Evolutionary conservation across 1,140 invertebrate species (phyloP).

Genomic region (Pinna nobilis): DNA sequence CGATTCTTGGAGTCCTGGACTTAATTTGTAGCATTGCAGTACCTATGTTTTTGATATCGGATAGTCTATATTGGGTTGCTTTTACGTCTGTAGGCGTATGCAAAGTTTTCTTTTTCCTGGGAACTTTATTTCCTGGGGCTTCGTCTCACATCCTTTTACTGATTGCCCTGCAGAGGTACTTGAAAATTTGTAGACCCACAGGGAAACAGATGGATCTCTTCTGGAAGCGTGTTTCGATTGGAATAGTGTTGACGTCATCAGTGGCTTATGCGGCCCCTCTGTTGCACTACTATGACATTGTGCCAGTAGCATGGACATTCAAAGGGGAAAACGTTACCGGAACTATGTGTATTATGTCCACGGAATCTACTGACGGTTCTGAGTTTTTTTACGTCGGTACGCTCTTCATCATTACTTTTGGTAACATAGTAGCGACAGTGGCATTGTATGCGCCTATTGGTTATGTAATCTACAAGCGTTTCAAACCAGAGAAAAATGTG

Average conservation of each 20-base stretch:
- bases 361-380: no score
- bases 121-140: not conserved
- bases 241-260: not conserved
- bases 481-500: no score
- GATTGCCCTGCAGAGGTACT: constrained; percentile 2
- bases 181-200: not conserved
- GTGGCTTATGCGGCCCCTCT: not conserved
- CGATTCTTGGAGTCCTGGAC: not conserved
- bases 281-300: not conserved
- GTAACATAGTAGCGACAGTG: no score
- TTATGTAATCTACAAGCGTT: no score
- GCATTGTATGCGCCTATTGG: no score
- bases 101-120: not conserved
- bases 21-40: not conserved
- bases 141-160: not conserved
- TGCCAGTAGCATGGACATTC: not conserved
- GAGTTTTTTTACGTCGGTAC: no score
- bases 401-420: no score
- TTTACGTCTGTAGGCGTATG: not conserved
- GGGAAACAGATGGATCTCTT: not conserved
- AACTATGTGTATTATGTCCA: not conserved
- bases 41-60: not conserved
- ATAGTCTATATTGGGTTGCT: not conserved
- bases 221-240: not conserved
- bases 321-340: not conserved